Conservation (phyloP, 1,140 invertebrate genomes). For the Drosophila kikkawai region DNA sequence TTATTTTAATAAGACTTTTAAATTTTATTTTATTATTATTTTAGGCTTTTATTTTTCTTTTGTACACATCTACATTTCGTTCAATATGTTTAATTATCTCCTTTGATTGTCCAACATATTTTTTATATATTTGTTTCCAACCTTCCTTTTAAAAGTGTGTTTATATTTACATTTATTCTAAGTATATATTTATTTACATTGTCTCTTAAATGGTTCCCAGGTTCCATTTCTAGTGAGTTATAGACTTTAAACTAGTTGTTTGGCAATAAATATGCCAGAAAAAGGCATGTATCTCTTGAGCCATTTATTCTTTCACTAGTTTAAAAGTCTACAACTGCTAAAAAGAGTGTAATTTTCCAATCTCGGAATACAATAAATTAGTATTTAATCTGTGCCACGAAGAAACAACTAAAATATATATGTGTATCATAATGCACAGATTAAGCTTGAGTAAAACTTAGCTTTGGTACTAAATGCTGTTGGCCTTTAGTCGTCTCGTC, state of each 20-base stretch:
- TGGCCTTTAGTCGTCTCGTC: conserved; percentile 25
- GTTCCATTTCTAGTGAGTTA: not conserved
- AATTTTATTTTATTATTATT: not conserved
- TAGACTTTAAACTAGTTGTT: not conserved
- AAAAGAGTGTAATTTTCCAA: not conserved
- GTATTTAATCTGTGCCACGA: not conserved
- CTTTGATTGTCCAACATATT: not conserved
- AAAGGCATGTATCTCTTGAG: not conserved
- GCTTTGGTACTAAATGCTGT: conserved; percentile 14
- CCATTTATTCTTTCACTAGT: not conserved
- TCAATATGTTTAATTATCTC: not conserved
- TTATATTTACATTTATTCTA: not conserved
- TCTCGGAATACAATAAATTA: conserved; percentile 12
- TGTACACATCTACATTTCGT: not conserved
- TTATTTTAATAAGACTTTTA: not conserved
- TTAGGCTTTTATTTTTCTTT: no score
- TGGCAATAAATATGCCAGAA: not conserved
- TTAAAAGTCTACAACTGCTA: not conserved
- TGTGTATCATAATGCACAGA: not conserved
- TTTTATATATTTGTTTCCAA: no score
- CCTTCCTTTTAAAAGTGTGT: not conserved
- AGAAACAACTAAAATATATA: not conserved
- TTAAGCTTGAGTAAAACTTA: no score
- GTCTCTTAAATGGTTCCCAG: not conserved
- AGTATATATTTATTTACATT: not conserved